Percentiles rank a stretch among this genome's conserved stretches.
Evolutionary conservation across 2,113 vertebrate genomes (phyloP).

Genomic region (Ailuropoda melanoleuca): DNA sequence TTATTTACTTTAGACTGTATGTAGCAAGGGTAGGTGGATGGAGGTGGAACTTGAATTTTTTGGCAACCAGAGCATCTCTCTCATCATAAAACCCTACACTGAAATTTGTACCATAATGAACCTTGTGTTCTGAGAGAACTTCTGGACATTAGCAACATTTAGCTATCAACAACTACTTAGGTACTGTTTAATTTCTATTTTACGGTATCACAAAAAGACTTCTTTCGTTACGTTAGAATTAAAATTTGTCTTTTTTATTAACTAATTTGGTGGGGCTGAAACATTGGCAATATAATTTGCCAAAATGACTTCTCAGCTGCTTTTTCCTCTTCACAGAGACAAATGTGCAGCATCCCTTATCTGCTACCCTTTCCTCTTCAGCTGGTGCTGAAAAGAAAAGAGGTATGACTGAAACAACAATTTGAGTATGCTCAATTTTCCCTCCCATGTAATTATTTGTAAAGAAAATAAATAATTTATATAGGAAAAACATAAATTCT

Average conservation of each 20-base stretch:
- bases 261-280: neutral
- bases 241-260: neutral
- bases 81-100: neutral
- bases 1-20: neutral
- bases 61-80: neutral
- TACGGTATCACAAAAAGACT: neutral
- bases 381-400: neutral
- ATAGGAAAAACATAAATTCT: neutral
- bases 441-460: neutral
- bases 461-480: neutral
- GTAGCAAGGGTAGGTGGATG: neutral
- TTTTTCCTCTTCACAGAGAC: neutral
- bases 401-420: neutral
- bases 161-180: neutral
- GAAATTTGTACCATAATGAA: neutral
- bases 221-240: neutral
- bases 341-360: accelerated
- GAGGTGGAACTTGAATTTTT: neutral
- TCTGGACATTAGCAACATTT: neutral
- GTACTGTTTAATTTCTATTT: constrained; percentile 35
- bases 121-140: neutral
- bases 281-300: neutral
- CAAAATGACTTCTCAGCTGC: neutral
- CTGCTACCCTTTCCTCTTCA: neutral
- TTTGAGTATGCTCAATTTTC: neutral